These are phyloP conservation scores for Oreortyx pictus DNA, from an alignment of 2,797 vertebrate species.

Conservation along the genomic window DNA sequence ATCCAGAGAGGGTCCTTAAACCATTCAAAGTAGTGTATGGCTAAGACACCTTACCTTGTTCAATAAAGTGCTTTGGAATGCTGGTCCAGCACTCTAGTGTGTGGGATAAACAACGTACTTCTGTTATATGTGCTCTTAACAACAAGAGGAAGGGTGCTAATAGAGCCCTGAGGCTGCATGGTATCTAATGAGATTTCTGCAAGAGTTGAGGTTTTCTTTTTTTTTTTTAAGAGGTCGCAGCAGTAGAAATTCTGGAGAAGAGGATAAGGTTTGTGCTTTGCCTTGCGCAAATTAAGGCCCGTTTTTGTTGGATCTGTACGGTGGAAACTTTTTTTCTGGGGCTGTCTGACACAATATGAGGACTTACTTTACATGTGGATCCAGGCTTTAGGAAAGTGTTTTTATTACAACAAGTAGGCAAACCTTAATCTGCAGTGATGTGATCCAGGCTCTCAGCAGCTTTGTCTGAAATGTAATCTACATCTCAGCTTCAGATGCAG, in stretches of 20 bases:
- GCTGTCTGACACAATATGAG: neutral
- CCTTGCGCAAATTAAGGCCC: neutral
- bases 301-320: neutral
- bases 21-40: neutral
- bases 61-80: neutral
- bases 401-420: neutral
- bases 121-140: neutral
- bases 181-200: neutral
- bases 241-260: slow-evolving; percentile 6
- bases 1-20: neutral
- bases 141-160: neutral
- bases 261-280: neutral
- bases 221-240: neutral
- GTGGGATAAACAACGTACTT: neutral
- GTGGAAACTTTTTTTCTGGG: neutral
- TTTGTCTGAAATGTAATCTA: neutral
- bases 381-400: neutral
- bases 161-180: neutral
- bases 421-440: neutral
- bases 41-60: neutral
- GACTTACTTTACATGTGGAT: neutral
- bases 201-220: neutral
- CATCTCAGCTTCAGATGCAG: neutral
- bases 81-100: neutral
- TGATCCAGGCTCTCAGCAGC: neutral